These are phyloP conservation scores for Phylloscopus whistleri DNA, from an alignment of 2,113 vertebrate species.

Conservation along the genomic window DNA sequence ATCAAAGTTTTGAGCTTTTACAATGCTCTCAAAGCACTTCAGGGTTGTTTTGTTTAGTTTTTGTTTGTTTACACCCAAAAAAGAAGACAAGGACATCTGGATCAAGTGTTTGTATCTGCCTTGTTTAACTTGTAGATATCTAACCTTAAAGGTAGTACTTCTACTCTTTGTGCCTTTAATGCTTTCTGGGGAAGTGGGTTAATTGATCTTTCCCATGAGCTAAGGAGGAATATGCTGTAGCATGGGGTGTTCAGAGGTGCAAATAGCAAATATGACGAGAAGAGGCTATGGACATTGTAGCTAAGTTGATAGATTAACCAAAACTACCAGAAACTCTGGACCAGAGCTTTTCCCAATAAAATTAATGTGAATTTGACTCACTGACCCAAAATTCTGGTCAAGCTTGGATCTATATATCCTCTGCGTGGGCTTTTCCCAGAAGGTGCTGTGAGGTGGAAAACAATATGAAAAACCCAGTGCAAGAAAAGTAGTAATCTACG, in stretches of 20 bases:
- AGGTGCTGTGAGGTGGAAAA: not conserved
- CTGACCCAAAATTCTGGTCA: not conserved
- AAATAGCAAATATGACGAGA: not conserved
- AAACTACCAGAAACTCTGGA: not conserved
- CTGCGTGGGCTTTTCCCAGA: not conserved
- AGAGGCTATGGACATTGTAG: not conserved
- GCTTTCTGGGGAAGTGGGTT: not conserved
- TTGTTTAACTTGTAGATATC: not conserved
- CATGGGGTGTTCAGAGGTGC: not conserved
- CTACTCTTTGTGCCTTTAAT: not conserved
- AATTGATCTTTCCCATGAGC: not conserved
- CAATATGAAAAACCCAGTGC: not conserved
- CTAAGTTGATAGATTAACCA: not conserved
- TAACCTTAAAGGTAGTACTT: not conserved
- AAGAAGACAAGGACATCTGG: not conserved
- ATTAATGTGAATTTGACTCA: not conserved
- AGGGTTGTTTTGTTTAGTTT: not conserved
- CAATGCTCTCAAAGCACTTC: not conserved
- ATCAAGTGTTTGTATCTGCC: fast-evolving
- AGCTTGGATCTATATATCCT: not conserved
- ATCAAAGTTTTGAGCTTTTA: not conserved
- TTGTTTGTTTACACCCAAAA: not conserved
- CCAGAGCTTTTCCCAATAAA: not conserved
- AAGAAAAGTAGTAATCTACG: not conserved
- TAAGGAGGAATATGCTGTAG: not conserved